These are phyloP conservation scores for Hystrix cristata DNA, from an alignment of 2,113 vertebrate genomes.

Conservation along the genomic window DNA sequence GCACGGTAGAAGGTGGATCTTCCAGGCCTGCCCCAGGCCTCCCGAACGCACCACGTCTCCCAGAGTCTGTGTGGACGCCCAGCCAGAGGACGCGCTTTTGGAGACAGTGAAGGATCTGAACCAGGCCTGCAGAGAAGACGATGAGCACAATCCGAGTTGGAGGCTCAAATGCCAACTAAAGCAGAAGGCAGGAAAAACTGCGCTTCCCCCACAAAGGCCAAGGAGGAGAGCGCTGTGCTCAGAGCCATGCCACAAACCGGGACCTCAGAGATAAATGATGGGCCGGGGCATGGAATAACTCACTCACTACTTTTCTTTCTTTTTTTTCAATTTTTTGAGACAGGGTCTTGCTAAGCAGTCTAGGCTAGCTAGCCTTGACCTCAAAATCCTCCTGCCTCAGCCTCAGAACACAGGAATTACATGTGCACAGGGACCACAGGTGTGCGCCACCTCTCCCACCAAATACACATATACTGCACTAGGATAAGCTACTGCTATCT, in stretches of 20 bases:
- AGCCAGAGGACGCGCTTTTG: neutral
- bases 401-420: neutral
- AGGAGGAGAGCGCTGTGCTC: neutral
- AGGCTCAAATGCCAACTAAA: conserved; percentile 9
- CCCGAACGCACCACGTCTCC: neutral
- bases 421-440: neutral
- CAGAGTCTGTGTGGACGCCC: neutral
- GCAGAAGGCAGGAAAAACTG: neutral
- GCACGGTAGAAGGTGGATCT: neutral
- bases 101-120: neutral
- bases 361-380: neutral
- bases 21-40: neutral
- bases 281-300: neutral
- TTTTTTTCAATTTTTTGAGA: neutral
- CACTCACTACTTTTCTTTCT: too few relatives aligned
- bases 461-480: neutral
- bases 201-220: neutral
- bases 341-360: neutral
- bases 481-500: neutral
- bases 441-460: neutral
- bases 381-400: neutral
- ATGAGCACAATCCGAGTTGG: neutral
- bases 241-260: neutral
- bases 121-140: neutral
- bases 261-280: neutral